Evolutionary conservation across 2,113 vertebrate genomes (phyloP).

Genomic region (Morone saxatilis): DNA sequence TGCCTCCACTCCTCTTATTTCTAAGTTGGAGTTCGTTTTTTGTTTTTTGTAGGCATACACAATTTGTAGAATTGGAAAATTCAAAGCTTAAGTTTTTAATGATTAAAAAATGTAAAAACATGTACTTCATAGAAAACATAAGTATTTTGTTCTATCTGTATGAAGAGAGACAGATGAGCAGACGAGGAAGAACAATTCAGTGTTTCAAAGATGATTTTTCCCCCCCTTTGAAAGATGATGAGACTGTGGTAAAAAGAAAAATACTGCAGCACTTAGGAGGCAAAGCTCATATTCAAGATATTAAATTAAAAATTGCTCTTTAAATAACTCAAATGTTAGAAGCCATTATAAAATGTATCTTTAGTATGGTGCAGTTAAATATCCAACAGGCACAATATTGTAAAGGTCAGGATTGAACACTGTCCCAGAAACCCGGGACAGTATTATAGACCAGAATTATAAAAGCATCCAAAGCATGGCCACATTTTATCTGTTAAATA

Average conservation of each 20-base stretch:
- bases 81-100: too few species aligned
- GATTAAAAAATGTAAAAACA: background rate
- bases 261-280: background rate
- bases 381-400: slow-evolving; percentile 23
- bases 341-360: slow-evolving; percentile 18
- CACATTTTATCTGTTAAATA: slow-evolving; percentile 12
- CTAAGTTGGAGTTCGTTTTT: too few species aligned
- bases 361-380: slow-evolving; percentile 8
- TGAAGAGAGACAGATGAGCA: background rate
- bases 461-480: slow-evolving; percentile 17
- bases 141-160: background rate
- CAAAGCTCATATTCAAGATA: background rate
- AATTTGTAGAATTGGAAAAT: too few species aligned
- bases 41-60: too few species aligned
- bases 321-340: slow-evolving; percentile 23
- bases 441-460: background rate
- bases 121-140: background rate
- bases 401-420: slow-evolving; percentile 47
- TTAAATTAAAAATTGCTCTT: slow-evolving; percentile 25
- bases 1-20: too few species aligned
- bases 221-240: background rate
- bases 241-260: background rate
- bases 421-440: slow-evolving; percentile 12
- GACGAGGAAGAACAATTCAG: background rate
- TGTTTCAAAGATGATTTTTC: background rate